Evolutionary conservation across 2,888 invertebrate species (phyloP).

Genomic region (Sinohyriopsis cumingii): DNA sequence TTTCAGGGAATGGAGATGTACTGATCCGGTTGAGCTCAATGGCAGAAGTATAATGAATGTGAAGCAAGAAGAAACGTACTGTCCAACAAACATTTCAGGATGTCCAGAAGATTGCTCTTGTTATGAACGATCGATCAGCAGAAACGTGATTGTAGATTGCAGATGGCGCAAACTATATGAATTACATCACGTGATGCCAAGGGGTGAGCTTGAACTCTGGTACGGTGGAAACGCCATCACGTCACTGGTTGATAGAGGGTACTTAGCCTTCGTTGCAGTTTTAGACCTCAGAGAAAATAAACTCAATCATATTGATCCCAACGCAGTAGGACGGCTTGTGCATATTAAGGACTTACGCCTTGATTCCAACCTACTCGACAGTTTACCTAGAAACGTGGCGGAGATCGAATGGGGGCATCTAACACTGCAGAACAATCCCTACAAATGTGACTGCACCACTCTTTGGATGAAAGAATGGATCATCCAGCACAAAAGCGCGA

Average conservation of each 20-base stretch:
- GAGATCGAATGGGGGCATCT: neutral
- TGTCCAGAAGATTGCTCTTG: constrained; percentile 37
- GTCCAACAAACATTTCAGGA: constrained; percentile 4
- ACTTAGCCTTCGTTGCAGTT: constrained; percentile 8
- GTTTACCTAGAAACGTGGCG: constrained; percentile 8
- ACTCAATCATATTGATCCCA: constrained; percentile 7
- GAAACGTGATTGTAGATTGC: constrained; percentile 37
- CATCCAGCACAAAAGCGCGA: constrained; percentile 7
- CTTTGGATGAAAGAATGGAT: constrained; percentile 49
- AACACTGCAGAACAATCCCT: constrained; percentile 30
- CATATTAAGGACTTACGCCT: constrained; percentile 12
- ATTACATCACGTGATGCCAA: constrained; percentile 26
- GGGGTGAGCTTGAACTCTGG: constrained; percentile 35
- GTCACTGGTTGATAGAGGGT: constrained; percentile 3
- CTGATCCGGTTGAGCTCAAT: constrained; percentile 23
- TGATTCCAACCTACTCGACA: constrained; percentile 19
- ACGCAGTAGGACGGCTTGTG: constrained; percentile 7
- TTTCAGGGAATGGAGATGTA: constrained; percentile 35
- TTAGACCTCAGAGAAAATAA: constrained; percentile 14
- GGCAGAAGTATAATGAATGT: constrained; percentile 19
- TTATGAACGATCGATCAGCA: constrained; percentile 18
- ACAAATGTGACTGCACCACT: constrained; percentile 42
- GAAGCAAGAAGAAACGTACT: constrained; percentile 25
- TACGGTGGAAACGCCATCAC: constrained; percentile 41
- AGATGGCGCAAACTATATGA: constrained; percentile 9